These are phyloP conservation scores for Passerculus sandwichensis DNA, from an alignment of 2,797 vertebrate genomes.

Conservation along the genomic window DNA sequence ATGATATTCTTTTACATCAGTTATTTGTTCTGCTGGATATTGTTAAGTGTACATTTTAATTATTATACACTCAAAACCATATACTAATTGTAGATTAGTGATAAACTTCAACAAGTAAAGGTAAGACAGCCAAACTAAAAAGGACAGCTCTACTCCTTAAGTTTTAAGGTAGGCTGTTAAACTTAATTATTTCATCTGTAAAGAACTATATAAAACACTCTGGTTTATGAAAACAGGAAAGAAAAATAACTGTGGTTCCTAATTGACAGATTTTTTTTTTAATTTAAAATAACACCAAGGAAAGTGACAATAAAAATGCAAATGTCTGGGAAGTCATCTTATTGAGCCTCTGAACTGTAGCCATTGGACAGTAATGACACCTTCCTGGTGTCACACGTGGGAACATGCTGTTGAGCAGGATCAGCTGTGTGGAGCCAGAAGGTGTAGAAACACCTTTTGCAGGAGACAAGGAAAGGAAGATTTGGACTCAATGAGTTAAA, in stretches of 20 bases:
- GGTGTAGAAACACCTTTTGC: background rate
- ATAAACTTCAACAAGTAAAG: background rate
- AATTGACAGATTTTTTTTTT: background rate
- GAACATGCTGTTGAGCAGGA: background rate
- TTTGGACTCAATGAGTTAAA: background rate
- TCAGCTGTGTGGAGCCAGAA: background rate
- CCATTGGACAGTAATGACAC: background rate
- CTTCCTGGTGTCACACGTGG: background rate
- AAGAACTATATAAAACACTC: background rate
- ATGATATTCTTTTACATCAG: background rate
- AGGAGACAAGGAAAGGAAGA: background rate
- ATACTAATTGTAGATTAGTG: background rate
- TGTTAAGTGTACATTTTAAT: background rate
- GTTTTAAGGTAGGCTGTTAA: background rate
- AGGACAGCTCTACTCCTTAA: background rate
- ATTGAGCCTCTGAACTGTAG: background rate
- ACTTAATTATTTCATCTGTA: background rate
- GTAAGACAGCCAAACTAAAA: background rate
- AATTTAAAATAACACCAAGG: background rate
- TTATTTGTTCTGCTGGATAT: background rate
- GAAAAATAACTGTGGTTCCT: background rate
- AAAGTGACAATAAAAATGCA: background rate
- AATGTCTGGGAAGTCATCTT: background rate
- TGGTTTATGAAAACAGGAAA: background rate
- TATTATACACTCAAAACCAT: background rate